A percentile compares a stretch with the other conserved stretches of the same genome.
Conservation (phyloP, 2,113 vertebrate genomes). For the Bettongia penicillata region DNA sequence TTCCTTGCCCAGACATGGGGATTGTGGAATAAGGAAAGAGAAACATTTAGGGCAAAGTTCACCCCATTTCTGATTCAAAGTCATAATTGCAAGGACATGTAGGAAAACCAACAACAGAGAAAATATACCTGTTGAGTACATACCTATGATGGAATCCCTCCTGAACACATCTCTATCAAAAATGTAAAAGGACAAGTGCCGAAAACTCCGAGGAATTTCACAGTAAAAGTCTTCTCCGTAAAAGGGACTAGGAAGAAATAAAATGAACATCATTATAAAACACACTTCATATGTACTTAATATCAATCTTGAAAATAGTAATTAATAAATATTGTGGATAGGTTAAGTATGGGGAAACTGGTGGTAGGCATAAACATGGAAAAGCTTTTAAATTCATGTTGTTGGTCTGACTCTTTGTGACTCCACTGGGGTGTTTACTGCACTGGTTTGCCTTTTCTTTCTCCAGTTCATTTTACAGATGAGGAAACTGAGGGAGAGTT, state of each 20-base stretch:
- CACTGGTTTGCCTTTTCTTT: no score
- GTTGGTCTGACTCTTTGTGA: background rate
- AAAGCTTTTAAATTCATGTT: background rate
- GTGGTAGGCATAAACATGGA: background rate
- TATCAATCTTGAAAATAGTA: background rate
- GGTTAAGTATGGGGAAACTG: background rate
- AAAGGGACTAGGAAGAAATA: constrained; percentile 90
- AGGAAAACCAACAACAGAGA: background rate
- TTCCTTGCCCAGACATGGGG: background rate
- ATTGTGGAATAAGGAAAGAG: background rate
- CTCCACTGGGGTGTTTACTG: no score
- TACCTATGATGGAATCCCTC: constrained; percentile 99
- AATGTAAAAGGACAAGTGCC: constrained; percentile 97
- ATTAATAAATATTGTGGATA: background rate
- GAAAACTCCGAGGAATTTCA: constrained; percentile 98
- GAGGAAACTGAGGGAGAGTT: no score
- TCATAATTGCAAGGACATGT: background rate
- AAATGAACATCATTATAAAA: background rate
- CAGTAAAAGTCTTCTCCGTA: constrained; percentile 99
- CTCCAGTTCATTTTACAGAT: no score
- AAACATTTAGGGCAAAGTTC: background rate
- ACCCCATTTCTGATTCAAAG: background rate
- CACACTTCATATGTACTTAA: background rate
- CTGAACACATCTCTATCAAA: constrained; percentile 99
- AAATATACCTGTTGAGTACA: constrained; percentile 67